Base-by-base conservation (phyloP, 2,888 invertebrate genomes). In the Marasmarcha lunaedactyla region DNA sequence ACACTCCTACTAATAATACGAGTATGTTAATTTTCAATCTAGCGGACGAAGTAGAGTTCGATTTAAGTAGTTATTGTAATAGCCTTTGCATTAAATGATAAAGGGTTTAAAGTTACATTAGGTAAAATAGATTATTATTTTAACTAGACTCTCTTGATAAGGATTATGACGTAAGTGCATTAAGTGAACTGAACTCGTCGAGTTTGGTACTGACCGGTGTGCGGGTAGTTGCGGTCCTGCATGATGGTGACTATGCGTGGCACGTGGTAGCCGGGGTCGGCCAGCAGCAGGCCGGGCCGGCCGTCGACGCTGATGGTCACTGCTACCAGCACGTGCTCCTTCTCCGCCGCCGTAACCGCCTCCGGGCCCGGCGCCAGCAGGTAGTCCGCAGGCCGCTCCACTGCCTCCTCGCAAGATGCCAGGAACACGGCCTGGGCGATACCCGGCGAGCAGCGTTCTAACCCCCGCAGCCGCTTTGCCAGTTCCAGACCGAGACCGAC, bases 221-320 rank as follows among this genome's bases (percentile, higher is more conserved):
- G 94, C 10, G 95, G 96, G 72, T 92, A 94, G 36, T 86, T 84
- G 45, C 89, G 86, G 67, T 96, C 95, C 27, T 87, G 85, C 95
- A 95, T 96, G 38, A 95, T 90, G 14, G 94, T 93, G 45, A 95
- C 88, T 42, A 92, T 90, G 45, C 94, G 85, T 33, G 92, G 90
- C 44, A 95, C 91, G 70, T 96, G 95, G 73, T 96, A 96, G 12
- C 95, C 95, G 0, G 95, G 94, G 84, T 96, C 96, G 33, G 95
- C 88, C 14, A 96, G 86, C 76, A 95, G 74, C 37, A 92, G 84
- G 20, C 95, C 95, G 1, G 81, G 71, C 30, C 95, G 87, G 20
- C 90, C 92, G 37, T 87, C 89, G 41, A 95, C 87, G 49, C 86
- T 73, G 44, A 94, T 85, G 52, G 88, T 89, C 61, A 94, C 85